Evolutionary conservation across 2,888 invertebrate species (phyloP).

Genomic region (Fragum fragum): DNA sequence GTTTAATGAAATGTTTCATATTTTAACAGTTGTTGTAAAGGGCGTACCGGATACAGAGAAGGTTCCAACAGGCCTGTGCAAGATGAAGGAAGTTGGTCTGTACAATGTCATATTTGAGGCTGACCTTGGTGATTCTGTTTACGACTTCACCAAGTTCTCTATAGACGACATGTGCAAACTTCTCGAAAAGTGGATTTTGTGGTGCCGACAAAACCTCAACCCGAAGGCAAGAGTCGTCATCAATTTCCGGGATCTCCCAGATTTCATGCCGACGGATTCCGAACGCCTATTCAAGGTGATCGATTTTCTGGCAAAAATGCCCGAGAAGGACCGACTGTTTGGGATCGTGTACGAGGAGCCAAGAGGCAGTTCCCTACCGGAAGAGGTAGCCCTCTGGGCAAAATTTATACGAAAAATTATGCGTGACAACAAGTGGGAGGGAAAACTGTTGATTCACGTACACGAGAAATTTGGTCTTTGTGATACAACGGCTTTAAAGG

Average conservation of each 20-base stretch:
- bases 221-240: constrained; percentile 23
- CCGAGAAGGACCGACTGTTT: constrained; percentile 7
- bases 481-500: constrained; percentile 19
- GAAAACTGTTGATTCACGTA: constrained; percentile 42
- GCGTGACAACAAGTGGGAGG: constrained; percentile 39
- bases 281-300: constrained; percentile 24
- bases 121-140: not conserved
- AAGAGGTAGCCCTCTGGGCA: constrained; percentile 20
- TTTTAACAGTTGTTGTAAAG: not conserved
- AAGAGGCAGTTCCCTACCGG: not conserved
- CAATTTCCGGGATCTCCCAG: constrained; percentile 35
- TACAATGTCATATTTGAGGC: constrained; percentile 1
- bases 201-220: constrained; percentile 24
- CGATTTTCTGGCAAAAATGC: constrained; percentile 24
- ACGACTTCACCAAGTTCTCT: constrained; percentile 25
- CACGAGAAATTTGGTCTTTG: constrained; percentile 22
- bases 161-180: constrained; percentile 15
- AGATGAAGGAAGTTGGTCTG: not conserved
- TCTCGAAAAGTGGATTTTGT: constrained; percentile 20
- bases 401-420: constrained; percentile 33
- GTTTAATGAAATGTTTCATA: too few relatives aligned
- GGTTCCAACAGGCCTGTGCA: not conserved
- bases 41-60: constrained; percentile 8
- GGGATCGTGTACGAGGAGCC: constrained; percentile 34
- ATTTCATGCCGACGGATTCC: constrained; percentile 27